Percentiles rank a stretch among this genome's conserved stretches.
Evolutionary conservation across 2,113 vertebrate species (phyloP).

Genomic region (Raja brachyura): DNA sequence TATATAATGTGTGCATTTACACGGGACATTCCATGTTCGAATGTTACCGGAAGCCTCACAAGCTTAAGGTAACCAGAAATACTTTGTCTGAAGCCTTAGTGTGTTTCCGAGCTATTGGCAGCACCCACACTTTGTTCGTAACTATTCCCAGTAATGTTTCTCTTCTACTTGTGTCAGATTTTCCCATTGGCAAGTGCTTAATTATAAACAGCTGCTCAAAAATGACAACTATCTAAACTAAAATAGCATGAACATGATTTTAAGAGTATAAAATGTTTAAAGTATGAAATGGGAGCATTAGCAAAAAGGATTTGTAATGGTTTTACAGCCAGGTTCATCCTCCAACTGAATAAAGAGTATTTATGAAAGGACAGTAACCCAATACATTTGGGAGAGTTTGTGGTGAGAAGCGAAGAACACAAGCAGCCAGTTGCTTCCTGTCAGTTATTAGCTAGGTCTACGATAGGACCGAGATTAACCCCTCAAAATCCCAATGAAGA

Average conservation of each 20-base stretch:
- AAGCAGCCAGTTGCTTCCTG: conserved; percentile 11
- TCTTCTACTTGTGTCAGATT: neutral
- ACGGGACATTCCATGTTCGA: too few species aligned
- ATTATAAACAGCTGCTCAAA: conserved; percentile 31
- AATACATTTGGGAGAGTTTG: conserved; percentile 17
- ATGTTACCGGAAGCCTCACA: neutral
- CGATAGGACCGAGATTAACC: neutral
- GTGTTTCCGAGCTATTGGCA: neutral
- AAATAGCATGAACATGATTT: conserved; percentile 10
- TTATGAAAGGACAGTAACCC: conserved; percentile 25
- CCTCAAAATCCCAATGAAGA: neutral
- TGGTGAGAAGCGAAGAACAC: neutral
- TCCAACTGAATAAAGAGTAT: conserved; percentile 7
- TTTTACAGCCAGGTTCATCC: neutral
- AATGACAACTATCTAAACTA: conserved; percentile 10
- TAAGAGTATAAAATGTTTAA: conserved; percentile 9
- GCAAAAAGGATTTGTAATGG: conserved; percentile 33
- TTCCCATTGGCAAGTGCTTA: conserved; percentile 23
- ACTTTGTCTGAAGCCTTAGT: neutral
- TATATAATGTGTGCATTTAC: neutral
- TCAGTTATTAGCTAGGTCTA: conserved; percentile 3
- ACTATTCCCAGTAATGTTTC: conserved; percentile 8
- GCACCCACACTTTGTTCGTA: neutral
- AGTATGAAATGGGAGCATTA: conserved; percentile 18
- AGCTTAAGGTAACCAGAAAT: neutral